Conservation (phyloP, 2,888 invertebrate genomes). For the Hedya salicella region DNA sequence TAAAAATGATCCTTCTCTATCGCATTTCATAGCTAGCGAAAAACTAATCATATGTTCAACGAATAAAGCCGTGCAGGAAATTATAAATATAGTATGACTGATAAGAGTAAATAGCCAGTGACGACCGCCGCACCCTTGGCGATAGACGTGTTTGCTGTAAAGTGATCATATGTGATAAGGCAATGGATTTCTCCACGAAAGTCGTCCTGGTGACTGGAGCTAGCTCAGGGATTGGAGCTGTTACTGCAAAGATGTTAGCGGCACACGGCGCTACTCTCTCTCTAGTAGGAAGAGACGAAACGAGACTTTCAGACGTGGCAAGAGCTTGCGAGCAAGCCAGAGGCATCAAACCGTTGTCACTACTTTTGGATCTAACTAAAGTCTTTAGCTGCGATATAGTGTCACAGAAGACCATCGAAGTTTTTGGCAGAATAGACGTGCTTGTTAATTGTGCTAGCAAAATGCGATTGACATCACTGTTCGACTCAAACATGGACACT, state of each 20-base stretch:
- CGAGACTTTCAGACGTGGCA: constrained; percentile 38
- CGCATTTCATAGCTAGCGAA: too few relatives aligned
- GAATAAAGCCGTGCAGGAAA: too few relatives aligned
- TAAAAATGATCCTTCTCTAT: too few relatives aligned
- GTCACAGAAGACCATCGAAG: constrained; percentile 44
- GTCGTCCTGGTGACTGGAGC: constrained; percentile 46
- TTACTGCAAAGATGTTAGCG: constrained; percentile 43
- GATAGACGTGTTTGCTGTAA: constrained; percentile 14
- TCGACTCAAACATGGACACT: constrained; percentile 43
- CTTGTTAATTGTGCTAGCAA: constrained; percentile 46
- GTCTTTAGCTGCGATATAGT: constrained; percentile 39
- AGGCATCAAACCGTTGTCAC: constrained; percentile 36
- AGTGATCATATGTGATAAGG: neutral
- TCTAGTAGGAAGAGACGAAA: constrained; percentile 43
- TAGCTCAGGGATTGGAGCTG: constrained; percentile 45
- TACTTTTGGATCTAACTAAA: constrained; percentile 40
- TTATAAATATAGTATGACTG: neutral
- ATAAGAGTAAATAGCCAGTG: constrained; percentile 26
- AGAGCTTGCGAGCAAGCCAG: constrained; percentile 35
- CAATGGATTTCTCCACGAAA: constrained; percentile 45
- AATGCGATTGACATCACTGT: constrained; percentile 42
- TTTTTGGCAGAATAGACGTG: constrained; percentile 43
- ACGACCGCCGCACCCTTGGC: neutral
- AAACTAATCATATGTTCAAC: too few relatives aligned
- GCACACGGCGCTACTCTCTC: constrained; percentile 39